A percentile compares a stretch with the other conserved stretches of the same genome.
Conservation (phyloP, 2,888 invertebrate genomes). For the Sinodicranocentrus sp. region DNA sequence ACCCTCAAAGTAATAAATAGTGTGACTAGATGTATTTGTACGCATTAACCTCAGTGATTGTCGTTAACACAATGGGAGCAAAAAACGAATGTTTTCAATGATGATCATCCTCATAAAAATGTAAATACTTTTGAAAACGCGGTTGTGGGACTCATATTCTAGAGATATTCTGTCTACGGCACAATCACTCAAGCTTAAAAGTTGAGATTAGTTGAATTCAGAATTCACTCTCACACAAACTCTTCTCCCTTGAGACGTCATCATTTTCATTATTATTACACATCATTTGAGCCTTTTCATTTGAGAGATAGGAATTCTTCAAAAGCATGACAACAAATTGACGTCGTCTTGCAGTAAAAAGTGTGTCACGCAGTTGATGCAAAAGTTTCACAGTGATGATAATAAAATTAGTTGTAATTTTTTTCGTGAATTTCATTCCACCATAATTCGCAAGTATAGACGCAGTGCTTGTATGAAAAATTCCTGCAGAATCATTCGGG, state of each 20-base stretch:
- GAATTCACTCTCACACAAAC: too few relatives aligned
- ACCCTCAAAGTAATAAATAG: conserved; percentile 43
- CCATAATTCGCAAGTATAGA: too few relatives aligned
- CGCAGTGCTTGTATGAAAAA: neutral
- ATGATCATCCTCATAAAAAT: conserved; percentile 11
- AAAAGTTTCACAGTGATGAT: neutral
- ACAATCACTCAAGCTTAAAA: too few relatives aligned
- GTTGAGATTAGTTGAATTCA: too few relatives aligned
- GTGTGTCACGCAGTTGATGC: neutral
- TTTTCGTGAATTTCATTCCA: neutral
- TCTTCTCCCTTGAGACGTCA: too few relatives aligned
- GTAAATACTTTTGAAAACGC: neutral
- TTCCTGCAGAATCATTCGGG: conserved; percentile 52
- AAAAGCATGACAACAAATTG: conserved; percentile 12
- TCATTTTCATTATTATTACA: too few relatives aligned
- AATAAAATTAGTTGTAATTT: neutral
- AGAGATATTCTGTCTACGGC: too few relatives aligned
- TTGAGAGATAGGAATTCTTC: neutral
- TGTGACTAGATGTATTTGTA: conserved; percentile 27
- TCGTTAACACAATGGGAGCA: neutral
- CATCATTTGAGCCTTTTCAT: too few relatives aligned
- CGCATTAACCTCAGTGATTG: conserved; percentile 7
- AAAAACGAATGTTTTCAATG: neutral
- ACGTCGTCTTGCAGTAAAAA: neutral
- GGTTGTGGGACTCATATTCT: too few relatives aligned